Evolutionary conservation across 2,113 vertebrate species (phyloP).

Genomic region (Eulemur macaco): DNA sequence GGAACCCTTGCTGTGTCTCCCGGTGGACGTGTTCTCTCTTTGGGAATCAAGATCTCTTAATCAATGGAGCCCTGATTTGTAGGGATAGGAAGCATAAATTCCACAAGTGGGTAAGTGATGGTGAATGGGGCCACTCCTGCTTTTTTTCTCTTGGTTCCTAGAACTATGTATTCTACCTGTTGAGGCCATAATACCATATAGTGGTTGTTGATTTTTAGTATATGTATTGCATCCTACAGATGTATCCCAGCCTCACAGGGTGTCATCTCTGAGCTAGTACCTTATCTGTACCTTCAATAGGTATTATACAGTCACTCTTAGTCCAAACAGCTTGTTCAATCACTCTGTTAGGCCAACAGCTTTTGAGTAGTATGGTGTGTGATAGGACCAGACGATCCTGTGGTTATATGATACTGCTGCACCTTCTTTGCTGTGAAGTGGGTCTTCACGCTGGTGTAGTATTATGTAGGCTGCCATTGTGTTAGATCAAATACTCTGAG

Average conservation of each 20-base stretch:
- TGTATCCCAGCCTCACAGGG: not conserved
- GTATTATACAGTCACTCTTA: not conserved
- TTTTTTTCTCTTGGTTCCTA: not conserved
- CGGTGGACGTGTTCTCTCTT: not conserved
- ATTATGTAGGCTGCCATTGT: not conserved
- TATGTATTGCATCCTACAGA: not conserved
- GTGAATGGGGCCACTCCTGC: not conserved
- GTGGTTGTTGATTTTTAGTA: not conserved
- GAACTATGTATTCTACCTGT: not conserved
- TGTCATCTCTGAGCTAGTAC: not conserved
- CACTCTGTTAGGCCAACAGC: not conserved
- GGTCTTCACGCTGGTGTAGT: not conserved
- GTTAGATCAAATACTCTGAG: not conserved
- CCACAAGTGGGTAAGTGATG: not conserved
- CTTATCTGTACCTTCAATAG: not conserved
- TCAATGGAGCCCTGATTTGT: not conserved
- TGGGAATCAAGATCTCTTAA: not conserved
- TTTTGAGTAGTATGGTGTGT: not conserved
- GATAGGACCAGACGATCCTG: not conserved
- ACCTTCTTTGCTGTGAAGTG: not conserved
- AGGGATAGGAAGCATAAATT: not conserved
- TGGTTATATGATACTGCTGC: not conserved
- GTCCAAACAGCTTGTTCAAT: not conserved
- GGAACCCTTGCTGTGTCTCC: not conserved
- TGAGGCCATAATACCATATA: not conserved